Conservation (phyloP, 2,113 vertebrate species). For the Crotalus tigris region DNA sequence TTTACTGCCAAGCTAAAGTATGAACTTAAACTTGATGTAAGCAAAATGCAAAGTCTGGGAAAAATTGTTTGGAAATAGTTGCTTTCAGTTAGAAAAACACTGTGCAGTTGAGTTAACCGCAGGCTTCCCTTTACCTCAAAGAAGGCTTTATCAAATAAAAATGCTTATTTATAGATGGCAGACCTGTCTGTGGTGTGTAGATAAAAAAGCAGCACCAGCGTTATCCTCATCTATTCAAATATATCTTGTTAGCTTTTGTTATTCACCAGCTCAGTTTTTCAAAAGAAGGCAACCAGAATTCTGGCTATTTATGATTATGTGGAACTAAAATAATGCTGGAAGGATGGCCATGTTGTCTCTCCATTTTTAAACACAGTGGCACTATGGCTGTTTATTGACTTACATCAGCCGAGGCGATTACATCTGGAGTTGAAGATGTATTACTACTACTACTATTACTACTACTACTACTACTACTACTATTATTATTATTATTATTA, state of each 20-base stretch:
- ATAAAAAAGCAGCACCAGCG: fast-evolving
- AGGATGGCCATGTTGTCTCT: not conserved
- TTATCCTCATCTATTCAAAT: fast-evolving
- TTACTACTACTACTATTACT: too few species aligned
- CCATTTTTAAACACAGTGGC: not conserved
- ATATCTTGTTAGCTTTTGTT: not conserved
- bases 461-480: too few species aligned
- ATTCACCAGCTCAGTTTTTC: not conserved
- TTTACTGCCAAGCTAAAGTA: not conserved
- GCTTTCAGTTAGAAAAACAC: fast-evolving
- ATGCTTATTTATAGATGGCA: not conserved
- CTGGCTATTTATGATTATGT: not conserved
- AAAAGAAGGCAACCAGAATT: not conserved
- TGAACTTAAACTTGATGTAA: fast-evolving
- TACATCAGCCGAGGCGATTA: not conserved
- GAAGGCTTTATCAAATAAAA: not conserved
- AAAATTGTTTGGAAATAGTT: not conserved
- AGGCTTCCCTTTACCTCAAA: fast-evolving
- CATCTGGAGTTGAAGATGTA: not conserved
- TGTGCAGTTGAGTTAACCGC: fast-evolving
- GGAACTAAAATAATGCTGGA: not conserved
- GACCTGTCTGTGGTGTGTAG: fast-evolving
- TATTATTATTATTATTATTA: too few species aligned
- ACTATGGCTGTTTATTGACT: not conserved
- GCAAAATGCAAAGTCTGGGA: fast-evolving